Evolutionary conservation across 2,888 invertebrate species (phyloP).

Genomic region (Neoitamus cyanurus): DNA sequence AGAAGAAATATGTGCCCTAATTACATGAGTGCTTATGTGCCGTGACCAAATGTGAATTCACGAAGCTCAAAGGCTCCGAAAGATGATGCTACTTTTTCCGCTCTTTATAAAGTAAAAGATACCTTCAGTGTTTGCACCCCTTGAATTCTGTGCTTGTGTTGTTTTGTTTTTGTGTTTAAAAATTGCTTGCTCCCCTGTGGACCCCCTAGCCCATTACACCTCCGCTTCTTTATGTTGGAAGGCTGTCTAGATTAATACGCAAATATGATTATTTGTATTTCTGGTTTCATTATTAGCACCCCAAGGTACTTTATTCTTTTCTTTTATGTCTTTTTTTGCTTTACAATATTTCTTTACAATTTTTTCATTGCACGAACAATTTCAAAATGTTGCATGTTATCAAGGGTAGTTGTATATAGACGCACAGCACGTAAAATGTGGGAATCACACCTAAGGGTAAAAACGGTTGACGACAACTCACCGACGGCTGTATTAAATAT

Average conservation of each 20-base stretch:
- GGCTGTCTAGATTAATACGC: background rate
- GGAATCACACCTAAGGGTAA: too few species aligned
- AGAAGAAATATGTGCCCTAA: background rate
- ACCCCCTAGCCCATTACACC: background rate
- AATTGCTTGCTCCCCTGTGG: background rate
- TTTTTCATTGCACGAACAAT: too few species aligned
- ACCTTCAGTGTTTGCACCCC: background rate
- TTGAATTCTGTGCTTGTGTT: background rate
- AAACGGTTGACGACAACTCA: too few species aligned
- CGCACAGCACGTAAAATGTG: too few species aligned
- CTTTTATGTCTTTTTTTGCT: too few species aligned
- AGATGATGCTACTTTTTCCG: constrained; percentile 55
- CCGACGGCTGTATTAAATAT: too few species aligned
- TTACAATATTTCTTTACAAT: too few species aligned
- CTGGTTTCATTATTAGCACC: constrained; percentile 69
- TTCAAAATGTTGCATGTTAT: too few species aligned
- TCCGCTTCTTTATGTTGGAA: background rate
- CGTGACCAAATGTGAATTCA: background rate
- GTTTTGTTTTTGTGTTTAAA: background rate
- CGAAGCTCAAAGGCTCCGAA: background rate
- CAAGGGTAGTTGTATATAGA: too few species aligned
- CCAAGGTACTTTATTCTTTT: constrained; percentile 65
- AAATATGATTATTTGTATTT: constrained; percentile 72
- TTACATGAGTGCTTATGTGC: background rate
- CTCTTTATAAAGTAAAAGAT: constrained; percentile 56